Conservation (phyloP, 2,113 vertebrate species). For the Notothenia coriiceps region DNA sequence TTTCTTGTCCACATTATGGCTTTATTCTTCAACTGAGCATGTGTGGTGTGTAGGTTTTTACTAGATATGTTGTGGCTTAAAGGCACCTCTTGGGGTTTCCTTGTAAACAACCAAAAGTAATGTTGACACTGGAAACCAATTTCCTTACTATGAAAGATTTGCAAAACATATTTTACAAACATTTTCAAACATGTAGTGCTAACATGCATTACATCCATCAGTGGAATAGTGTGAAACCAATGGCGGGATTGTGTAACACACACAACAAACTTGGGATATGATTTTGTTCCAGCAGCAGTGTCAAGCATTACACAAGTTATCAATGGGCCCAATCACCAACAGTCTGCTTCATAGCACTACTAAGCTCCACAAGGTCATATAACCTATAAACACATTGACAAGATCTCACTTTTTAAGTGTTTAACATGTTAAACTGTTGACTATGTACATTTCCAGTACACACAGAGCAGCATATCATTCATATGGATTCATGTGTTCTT, state of each 20-base stretch:
- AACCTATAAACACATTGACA: too few species aligned
- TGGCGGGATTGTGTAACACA: neutral
- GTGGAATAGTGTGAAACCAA: too few species aligned
- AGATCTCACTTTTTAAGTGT: too few species aligned
- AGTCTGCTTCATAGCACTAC: neutral
- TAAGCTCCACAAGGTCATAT: too few species aligned
- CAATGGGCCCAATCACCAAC: neutral
- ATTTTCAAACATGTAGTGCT: neutral
- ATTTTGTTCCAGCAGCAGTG: too few species aligned
- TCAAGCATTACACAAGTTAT: too few species aligned
- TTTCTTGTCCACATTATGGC: slow-evolving; percentile 36
- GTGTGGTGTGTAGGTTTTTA: neutral
- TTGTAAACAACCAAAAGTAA: neutral
- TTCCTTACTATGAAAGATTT: too few species aligned
- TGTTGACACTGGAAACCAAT: neutral
- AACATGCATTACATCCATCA: neutral
- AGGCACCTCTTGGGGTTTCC: neutral
- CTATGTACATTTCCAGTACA: neutral
- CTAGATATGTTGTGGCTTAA: neutral
- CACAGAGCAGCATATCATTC: too few species aligned
- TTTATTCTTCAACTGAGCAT: neutral
- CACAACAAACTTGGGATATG: neutral
- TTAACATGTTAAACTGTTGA: neutral
- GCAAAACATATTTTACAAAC: neutral
- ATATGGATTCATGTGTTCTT: too few species aligned